Base-by-base conservation (phyloP, 2,888 invertebrate species). In the Crematogaster levior region DNA sequence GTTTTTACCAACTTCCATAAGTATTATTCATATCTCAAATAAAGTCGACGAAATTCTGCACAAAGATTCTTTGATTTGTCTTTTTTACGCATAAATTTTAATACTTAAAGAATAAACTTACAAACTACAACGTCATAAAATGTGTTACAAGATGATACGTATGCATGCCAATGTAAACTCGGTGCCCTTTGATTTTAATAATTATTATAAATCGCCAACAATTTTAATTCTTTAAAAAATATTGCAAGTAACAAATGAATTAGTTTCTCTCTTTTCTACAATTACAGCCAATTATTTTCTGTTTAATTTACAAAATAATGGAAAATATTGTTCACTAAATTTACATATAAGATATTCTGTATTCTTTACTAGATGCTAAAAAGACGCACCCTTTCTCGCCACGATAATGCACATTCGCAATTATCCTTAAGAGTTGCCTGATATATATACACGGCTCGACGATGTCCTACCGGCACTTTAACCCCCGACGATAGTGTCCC, bases 381-480 rank as follows among this genome's bases (percentile, higher is more conserved):
- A 40, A 51, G n/a, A n/a, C 10, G 10, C 12, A 21, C 12, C 12
- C 4, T 30, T 34, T 53, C 66, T 68, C 65, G 43, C 30, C 30
- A n/a, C 43, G 77, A 77, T 66, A 66, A 66, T 77, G 51, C 79
- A 30, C 21, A 24, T 37, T 46, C 43, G 74, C 70, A 51, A 74
- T 81, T 68, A 82, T 83, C 84, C 75, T 84, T 75, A 81, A 82
- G 73, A 73, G 58, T 60, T 21, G 58, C 48, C 65, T 81, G 73
- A 83, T 81, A 79, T 85, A 83, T 83, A 83, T 83, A 81, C 51
- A 83, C 77, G 34, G 74, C 68, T 75, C 84, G 84, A 27, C 84
- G 82, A 86, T 87, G 85, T 84, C 82, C 81, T 73, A 85, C 81
- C 86, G 87, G 84, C 85, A 84, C 85, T 68, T 85, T 66, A 51